Evolutionary conservation across 2,113 vertebrate species (phyloP).

Genomic region (Psittacus erithacus): DNA sequence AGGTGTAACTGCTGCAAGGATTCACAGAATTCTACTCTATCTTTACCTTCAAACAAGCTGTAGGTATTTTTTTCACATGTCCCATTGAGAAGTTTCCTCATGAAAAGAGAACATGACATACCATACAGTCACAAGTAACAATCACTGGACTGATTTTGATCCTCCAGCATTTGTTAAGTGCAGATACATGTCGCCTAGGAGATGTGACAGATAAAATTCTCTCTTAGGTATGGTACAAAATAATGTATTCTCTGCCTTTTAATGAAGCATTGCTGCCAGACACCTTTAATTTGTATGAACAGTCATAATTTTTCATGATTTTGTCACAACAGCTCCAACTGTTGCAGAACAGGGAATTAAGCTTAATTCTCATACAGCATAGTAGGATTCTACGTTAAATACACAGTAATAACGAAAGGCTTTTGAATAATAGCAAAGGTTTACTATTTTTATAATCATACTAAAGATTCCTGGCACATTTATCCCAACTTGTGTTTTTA

Average conservation of each 20-base stretch:
- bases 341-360: background rate
- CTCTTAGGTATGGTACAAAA: background rate
- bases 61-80: background rate
- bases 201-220: background rate
- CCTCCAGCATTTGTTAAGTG: background rate
- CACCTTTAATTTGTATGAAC: background rate
- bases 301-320: background rate
- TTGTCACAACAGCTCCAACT: background rate
- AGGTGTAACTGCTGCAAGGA: background rate
- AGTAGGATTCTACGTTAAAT: background rate
- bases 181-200: background rate
- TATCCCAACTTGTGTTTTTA: background rate
- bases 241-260: background rate
- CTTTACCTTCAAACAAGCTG: background rate
- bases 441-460: background rate
- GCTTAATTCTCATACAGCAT: background rate
- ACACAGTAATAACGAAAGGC: background rate
- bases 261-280: background rate
- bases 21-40: background rate
- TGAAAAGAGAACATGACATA: background rate
- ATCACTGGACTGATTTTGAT: background rate
- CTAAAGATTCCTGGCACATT: background rate
- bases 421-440: background rate
- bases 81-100: background rate
- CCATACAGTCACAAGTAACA: rapidly evolving